Percentiles rank a stretch among this genome's conserved stretches.
These are phyloP conservation scores for Tipula unca DNA, from an alignment of 2,888 invertebrate genomes.

Conservation along the genomic window DNA sequence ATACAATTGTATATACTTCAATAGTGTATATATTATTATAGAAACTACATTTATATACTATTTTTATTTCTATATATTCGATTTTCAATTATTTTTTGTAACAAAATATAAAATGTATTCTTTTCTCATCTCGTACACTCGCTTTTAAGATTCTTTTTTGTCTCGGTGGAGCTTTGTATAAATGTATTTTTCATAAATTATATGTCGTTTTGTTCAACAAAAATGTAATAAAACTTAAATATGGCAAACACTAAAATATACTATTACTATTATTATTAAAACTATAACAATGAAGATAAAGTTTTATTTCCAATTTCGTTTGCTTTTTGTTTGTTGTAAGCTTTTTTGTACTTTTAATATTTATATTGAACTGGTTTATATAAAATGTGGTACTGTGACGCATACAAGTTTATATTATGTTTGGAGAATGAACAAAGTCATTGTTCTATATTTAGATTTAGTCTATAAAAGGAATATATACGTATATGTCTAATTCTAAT, in stretches of 20 bases:
- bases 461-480: neutral
- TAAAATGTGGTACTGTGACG: neutral
- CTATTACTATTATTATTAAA: neutral
- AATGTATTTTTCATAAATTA: neutral
- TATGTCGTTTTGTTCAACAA: neutral
- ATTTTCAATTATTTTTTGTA: neutral
- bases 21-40: neutral
- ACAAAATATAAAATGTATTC: neutral
- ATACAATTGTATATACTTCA: neutral
- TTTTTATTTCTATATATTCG: neutral
- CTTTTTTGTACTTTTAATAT: neutral
- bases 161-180: neutral
- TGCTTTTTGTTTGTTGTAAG: neutral
- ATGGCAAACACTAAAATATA: constrained; percentile 3
- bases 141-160: neutral
- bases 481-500: neutral
- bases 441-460: neutral
- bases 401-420: neutral
- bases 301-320: neutral
- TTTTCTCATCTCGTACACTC: neutral
- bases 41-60: neutral
- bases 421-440: neutral
- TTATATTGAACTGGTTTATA: neutral
- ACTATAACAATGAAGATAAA: neutral
- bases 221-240: neutral